phyloP scores from a whole-genome alignment of 1,140 invertebrate species.

The Philotrypesis tridentata region DNA sequence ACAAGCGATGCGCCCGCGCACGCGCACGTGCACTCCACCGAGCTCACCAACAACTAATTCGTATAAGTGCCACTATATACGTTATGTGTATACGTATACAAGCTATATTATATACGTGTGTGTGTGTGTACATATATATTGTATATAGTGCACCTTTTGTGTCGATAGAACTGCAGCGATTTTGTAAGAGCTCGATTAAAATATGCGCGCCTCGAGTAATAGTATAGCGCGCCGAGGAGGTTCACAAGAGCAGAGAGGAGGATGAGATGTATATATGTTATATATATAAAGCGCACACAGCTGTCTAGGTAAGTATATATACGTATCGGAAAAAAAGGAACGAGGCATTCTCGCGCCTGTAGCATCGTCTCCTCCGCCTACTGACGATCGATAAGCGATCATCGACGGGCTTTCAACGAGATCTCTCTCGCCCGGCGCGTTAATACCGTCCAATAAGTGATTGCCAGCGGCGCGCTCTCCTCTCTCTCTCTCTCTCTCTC shows the following conservation, averaged over 20 bases:
- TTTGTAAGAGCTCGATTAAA: background rate
- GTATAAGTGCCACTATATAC: background rate
- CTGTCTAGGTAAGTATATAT: background rate
- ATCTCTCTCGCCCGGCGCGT: background rate
- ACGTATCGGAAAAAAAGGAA: constrained; percentile 12
- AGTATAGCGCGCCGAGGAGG: too few relatives aligned
- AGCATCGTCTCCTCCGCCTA: constrained; percentile 7
- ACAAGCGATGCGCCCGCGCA: background rate
- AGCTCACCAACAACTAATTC: too few relatives aligned
- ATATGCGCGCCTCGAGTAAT: too few relatives aligned
- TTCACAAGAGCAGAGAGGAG: too few relatives aligned
- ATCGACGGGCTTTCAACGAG: background rate
- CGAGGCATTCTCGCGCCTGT: background rate
- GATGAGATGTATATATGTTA: background rate
- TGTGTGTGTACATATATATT: too few relatives aligned
- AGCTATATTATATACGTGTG: too few relatives aligned
- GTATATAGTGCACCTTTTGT: too few relatives aligned
- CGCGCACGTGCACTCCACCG: too few relatives aligned
- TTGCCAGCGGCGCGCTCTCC: background rate
- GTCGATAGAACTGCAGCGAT: background rate
- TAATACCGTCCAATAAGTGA: background rate
- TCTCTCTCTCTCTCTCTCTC: too few relatives aligned
- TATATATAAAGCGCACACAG: too few relatives aligned
- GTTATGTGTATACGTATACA: background rate
- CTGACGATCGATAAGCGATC: constrained; percentile 21